phyloP scores from a whole-genome alignment of 1,140 invertebrate genomes.

The Colletes gigas region DNA sequence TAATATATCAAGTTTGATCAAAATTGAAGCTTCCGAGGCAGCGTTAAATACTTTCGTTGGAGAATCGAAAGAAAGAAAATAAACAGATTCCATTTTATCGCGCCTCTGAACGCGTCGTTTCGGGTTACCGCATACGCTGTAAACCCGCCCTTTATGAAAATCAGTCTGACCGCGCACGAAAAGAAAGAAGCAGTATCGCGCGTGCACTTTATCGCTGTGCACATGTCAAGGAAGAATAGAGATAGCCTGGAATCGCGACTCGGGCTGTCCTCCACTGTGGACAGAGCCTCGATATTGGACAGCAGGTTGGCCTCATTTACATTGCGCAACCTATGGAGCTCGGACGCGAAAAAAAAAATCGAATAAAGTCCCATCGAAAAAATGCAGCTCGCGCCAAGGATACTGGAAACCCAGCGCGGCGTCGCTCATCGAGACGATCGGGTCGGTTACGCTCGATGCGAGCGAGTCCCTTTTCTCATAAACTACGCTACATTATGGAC shows the following conservation, averaged over 20 bases:
- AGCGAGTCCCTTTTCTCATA: background rate
- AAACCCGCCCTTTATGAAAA: constrained; percentile 8
- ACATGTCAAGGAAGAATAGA: constrained; percentile 52
- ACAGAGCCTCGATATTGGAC: constrained; percentile 49
- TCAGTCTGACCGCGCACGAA: background rate
- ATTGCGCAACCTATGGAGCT: constrained; percentile 55
- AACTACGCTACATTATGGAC: background rate
- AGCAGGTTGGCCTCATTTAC: constrained; percentile 49
- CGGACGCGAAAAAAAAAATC: constrained; percentile 27
- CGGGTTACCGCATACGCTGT: constrained; percentile 1
- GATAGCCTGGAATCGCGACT: constrained; percentile 29
- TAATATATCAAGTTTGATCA: no score
- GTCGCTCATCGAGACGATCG: no score
- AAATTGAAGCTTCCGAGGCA: no score
- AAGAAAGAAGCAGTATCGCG: constrained; percentile 33
- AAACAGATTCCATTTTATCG: background rate
- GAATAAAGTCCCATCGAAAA: background rate
- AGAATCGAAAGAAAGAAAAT: background rate
- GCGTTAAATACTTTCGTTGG: no score
- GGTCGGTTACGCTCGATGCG: background rate
- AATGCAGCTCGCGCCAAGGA: background rate
- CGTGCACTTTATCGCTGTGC: constrained; percentile 47
- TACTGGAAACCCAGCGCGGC: background rate
- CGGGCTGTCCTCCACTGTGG: constrained; percentile 30
- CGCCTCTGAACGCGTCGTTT: background rate